Conservation (phyloP, 2,888 invertebrate species). For the Eurois occulta region DNA sequence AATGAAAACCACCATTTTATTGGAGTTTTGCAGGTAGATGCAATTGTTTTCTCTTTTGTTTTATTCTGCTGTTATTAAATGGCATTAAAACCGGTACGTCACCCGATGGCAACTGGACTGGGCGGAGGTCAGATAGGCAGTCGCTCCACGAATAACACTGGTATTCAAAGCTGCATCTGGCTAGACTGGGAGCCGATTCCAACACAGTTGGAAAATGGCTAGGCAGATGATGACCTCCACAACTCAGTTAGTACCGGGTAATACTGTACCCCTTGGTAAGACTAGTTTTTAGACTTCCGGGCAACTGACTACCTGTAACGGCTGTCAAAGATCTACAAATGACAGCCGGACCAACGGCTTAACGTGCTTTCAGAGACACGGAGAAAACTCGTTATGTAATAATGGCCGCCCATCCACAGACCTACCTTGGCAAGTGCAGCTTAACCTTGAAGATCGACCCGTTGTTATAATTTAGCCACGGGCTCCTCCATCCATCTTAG, state of each 20-base stretch:
- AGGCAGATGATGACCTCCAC: too few species aligned
- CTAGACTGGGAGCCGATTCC: too few species aligned
- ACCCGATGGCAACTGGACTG: too few species aligned
- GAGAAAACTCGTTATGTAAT: not conserved
- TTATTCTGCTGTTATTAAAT: not conserved
- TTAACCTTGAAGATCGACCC: not conserved
- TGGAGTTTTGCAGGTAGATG: not conserved
- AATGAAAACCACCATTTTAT: slow-evolving; percentile 6
- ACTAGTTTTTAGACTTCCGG: too few species aligned
- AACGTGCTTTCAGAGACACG: not conserved
- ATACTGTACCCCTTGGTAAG: too few species aligned
- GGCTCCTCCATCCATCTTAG: not conserved
- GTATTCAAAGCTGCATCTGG: too few species aligned
- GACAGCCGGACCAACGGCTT: too few species aligned
- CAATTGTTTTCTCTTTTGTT: not conserved
- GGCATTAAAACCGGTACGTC: not conserved
- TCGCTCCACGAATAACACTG: too few species aligned
- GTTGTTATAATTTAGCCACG: not conserved
- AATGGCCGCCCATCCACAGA: not conserved
- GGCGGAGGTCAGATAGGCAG: not conserved
- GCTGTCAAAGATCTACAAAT: too few species aligned
- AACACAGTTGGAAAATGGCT: too few species aligned
- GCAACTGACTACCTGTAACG: too few species aligned
- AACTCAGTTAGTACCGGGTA: too few species aligned
- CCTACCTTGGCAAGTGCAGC: not conserved